Evolutionary conservation across 2,113 vertebrate species (phyloP).

Genomic region (Madoqua kirkii): DNA sequence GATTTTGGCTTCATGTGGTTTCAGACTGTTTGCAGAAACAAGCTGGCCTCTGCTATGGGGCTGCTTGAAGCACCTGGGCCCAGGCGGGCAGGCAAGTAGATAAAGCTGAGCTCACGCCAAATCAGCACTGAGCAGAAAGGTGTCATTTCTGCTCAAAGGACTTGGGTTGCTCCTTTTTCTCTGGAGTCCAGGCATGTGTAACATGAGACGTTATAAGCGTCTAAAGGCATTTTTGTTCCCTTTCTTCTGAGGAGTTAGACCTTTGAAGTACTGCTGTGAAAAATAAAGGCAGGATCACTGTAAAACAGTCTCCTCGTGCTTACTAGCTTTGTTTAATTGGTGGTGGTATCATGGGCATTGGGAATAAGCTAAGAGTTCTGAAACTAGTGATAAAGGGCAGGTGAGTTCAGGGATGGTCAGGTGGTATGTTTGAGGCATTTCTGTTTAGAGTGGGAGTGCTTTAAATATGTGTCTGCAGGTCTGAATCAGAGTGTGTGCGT

Average conservation of each 20-base stretch:
- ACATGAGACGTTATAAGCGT: not conserved
- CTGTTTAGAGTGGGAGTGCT: not conserved
- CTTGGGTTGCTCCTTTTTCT: conserved; percentile 27
- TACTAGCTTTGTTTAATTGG: not conserved
- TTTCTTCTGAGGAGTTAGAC: not conserved
- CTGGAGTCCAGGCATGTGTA: not conserved
- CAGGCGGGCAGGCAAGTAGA: not conserved
- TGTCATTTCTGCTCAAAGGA: not conserved
- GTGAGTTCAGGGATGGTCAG: not conserved
- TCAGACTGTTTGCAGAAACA: not conserved
- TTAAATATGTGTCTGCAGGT: not conserved
- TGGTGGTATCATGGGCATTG: not conserved
- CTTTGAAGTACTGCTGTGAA: not conserved
- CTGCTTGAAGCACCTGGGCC: not conserved
- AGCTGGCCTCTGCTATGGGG: not conserved
- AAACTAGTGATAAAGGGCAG: not conserved
- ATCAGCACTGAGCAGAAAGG: not conserved
- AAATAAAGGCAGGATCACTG: not conserved
- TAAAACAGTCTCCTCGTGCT: not conserved
- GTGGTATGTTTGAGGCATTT: not conserved
- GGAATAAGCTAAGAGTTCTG: not conserved
- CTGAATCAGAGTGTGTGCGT: not conserved
- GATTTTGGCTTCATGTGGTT: not conserved
- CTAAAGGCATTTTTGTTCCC: not conserved
- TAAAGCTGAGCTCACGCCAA: not conserved